Evolutionary conservation across 2,113 vertebrate species (phyloP), one percentile per base, ranked within the genome.

Genomic region (Hemibates koningsi): DNA sequence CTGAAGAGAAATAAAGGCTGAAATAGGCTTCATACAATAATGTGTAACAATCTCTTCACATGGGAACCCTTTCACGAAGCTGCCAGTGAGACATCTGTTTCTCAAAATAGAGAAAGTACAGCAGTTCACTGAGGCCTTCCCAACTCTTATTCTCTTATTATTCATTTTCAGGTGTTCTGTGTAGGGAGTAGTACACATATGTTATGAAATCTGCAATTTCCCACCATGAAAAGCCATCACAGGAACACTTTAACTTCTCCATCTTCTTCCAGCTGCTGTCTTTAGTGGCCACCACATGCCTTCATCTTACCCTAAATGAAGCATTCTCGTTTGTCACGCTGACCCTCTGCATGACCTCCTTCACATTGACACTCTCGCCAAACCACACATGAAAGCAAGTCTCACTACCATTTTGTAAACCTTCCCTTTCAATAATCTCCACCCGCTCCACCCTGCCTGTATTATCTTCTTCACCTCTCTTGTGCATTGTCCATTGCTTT

Each of bases 241-340:
- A 71, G 38, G 68, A 71, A 27, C 66, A 73, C 66, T 71, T 24
- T 10, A 27, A 24, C 66, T 43, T 71, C n/a, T 71, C 36, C 36
- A 71, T 27, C 68, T 73, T 45, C 68, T 73, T 73, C 17, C 21
- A 10, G 41, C 68, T 68, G 36, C 34, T 48, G 14, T 17, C 0
- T 48, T 48, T 5, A 29, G 21, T 27, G 41, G 68, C 21, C 41
- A 1, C 12, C 66, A 24, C 36, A 4, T 3, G 1, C n/a, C 21
- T 27, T 27, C 66, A 27, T 73, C 41, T 27, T 66, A 66, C 61
- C 61, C 38, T 13, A 66, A 38, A 66, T 38, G 9, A 38, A 66
- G 61, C 11, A 21, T 66, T 21, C 61, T 66, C 0, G 0, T 66
- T 2, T 66, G 68, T 48, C 68, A 76, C 2, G 8, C 3, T 27